Conservation (phyloP, 2,113 vertebrate species). For the Nycticorax nycticorax region DNA sequence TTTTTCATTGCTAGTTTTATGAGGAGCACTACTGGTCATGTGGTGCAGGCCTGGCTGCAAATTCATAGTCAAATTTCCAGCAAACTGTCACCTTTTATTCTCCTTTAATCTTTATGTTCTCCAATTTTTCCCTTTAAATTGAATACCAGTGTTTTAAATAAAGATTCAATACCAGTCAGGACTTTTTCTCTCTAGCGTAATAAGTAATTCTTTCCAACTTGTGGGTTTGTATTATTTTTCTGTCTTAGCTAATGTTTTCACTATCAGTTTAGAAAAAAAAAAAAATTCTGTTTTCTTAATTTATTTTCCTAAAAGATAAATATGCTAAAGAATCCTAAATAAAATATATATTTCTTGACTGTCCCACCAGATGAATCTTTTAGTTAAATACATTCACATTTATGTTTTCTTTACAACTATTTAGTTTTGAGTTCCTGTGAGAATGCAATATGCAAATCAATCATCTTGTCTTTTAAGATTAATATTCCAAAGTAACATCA, state of each 20-base stretch:
- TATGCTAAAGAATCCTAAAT: background rate
- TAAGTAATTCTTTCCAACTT: background rate
- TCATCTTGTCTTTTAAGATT: background rate
- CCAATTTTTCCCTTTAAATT: background rate
- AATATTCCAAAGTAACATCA: background rate
- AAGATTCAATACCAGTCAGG: background rate
- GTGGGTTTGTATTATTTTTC: background rate
- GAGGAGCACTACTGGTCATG: background rate
- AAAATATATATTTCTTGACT: background rate
- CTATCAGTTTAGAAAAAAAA: background rate
- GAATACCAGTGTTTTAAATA: background rate
- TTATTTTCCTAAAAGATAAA: background rate
- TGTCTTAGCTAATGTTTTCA: background rate
- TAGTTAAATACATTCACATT: background rate
- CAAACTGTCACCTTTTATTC: background rate
- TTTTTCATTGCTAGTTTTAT: background rate
- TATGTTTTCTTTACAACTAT: background rate
- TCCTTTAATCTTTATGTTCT: background rate
- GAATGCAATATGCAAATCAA: background rate
- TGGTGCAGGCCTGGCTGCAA: background rate
- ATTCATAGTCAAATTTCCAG: background rate
- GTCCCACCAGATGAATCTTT: background rate
- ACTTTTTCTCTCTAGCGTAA: background rate
- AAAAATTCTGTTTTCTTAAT: background rate
- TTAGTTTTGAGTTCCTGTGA: background rate